Evolutionary conservation across 2,113 vertebrate species (phyloP), one percentile per base, ranked within the genome.

Genomic region (Ramphastos sulfuratus): DNA sequence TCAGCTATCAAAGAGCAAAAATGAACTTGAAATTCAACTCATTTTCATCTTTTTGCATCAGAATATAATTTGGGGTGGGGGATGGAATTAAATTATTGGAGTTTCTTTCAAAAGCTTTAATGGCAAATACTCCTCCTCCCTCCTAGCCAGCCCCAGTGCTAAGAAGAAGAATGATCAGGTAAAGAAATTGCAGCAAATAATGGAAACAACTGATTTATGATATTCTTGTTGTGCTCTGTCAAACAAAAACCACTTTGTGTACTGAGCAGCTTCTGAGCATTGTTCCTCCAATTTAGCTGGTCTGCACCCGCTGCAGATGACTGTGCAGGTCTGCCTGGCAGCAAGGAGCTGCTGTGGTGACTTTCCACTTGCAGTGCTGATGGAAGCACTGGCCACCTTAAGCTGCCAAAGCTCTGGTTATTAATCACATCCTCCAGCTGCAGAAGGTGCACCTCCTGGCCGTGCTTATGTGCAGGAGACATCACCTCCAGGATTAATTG

Each of bases 401-500:
- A 1, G 33, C 42, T 5, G 1, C 42, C 10, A 20, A 9, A 13
- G 61, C 64, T 16, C 37, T 4, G 66, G 37, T 48, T 11, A 72
- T 89, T 44, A 52, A 82, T 90, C 81, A 44, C 12, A 1, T 39
- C 74, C 67, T 82, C 67, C 82, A 73, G 92, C 60, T 75, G 83
- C 76, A 63, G 23, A 21, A 42, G 9, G 2, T 31, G 69, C 42
- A 15, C 23, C 74, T 87, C 72, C 76, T 17, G 44, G 37, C 87
- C 33, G 0, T 1, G 56, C 52, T 74, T 5, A 0, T 10, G 12
- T 7, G 59, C 55, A 48, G 67, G 20, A 37, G 61, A 21, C 8
- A n/a, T 37, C 48, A 1, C 80, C 73, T 81, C 37, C 60, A 35
- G 63, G 75, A 79, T 90, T 93, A 92, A 94, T 84, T 78, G 84